A percentile compares a stretch with the other conserved stretches of the same genome.
Evolutionary conservation across 2,888 invertebrate genomes (phyloP).

Genomic region (Spilarctia lutea): DNA sequence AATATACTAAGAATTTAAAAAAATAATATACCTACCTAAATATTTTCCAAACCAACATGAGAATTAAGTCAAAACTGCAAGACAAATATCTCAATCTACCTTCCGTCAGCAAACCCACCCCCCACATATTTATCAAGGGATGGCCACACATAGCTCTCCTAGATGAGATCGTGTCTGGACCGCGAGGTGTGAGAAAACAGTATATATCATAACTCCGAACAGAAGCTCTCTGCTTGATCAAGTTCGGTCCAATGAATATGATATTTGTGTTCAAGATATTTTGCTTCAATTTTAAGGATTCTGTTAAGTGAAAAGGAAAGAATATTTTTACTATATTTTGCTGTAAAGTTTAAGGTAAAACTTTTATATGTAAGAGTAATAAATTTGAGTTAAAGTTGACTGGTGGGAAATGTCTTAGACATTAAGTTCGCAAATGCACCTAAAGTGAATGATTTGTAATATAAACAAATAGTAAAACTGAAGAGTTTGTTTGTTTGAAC

Average conservation of each 20-base stretch:
- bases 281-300: conserved; percentile 10
- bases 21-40: too few relatives aligned
- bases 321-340: background rate
- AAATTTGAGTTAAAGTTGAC: too few relatives aligned
- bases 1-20: too few relatives aligned
- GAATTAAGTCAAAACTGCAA: conserved; percentile 14
- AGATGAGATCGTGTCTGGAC: conserved; percentile 47
- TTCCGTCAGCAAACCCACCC: conserved; percentile 40
- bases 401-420: too few relatives aligned
- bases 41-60: background rate
- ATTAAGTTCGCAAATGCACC: too few relatives aligned
- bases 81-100: conserved; percentile 44
- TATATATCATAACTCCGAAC: conserved; percentile 64
- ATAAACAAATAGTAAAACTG: too few relatives aligned
- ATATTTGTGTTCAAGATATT: conserved; percentile 4
- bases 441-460: too few relatives aligned
- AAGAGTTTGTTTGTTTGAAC: too few relatives aligned
- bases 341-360: too few relatives aligned
- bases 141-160: conserved; percentile 44
- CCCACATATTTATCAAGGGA: conserved; percentile 33
- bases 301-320: background rate
- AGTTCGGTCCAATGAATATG: conserved; percentile 41
- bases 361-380: too few relatives aligned
- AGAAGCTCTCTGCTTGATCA: conserved; percentile 44
- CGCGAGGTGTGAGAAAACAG: conserved; percentile 61